Evolutionary conservation across 2,797 vertebrate genomes (phyloP).

Genomic region (Myripristis jacobus): DNA sequence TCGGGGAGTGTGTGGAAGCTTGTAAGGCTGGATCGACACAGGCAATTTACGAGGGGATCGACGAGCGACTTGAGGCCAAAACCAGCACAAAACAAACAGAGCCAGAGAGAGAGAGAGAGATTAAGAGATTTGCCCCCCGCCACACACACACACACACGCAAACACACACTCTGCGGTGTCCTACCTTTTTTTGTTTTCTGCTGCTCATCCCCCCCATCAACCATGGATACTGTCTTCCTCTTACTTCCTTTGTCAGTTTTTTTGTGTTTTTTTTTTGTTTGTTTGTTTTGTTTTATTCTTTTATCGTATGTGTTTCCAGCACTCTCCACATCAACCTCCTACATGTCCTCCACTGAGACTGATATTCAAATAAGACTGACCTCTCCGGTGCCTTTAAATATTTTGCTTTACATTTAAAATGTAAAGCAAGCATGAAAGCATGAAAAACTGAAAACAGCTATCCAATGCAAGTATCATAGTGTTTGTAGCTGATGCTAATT

Average conservation of each 20-base stretch:
- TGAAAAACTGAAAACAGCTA: too few relatives aligned
- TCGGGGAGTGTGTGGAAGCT: slow-evolving; percentile 61
- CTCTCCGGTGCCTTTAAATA: slow-evolving; percentile 6
- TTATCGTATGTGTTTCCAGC: slow-evolving; percentile 12
- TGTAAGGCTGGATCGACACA: slow-evolving; percentile 65
- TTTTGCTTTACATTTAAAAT: slow-evolving; percentile 38
- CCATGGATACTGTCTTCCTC: slow-evolving; percentile 23
- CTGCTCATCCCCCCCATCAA: slow-evolving; percentile 1
- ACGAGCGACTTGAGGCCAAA: slow-evolving; percentile 63
- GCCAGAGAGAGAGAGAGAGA: slow-evolving; percentile 60
- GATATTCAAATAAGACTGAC: slow-evolving; percentile 34
- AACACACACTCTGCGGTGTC: too few relatives aligned
- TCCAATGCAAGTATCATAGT: too few relatives aligned
- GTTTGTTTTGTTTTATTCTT: slow-evolving; percentile 1
- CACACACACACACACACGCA: too few relatives aligned
- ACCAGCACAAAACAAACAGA: slow-evolving; percentile 69
- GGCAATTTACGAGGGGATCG: slow-evolving; percentile 74
- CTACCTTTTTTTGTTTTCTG: too few relatives aligned
- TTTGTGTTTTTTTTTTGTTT: too few relatives aligned
- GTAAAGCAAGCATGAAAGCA: too few relatives aligned
- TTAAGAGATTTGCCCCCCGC: slow-evolving; percentile 75
- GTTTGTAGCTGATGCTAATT: too few relatives aligned
- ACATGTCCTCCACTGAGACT: slow-evolving; percentile 15
- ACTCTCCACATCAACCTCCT: slow-evolving; percentile 5
- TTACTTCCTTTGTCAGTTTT: slow-evolving; percentile 9